Conservation (phyloP, 2,113 vertebrate genomes). For the Misgurnus mizolepis region DNA sequence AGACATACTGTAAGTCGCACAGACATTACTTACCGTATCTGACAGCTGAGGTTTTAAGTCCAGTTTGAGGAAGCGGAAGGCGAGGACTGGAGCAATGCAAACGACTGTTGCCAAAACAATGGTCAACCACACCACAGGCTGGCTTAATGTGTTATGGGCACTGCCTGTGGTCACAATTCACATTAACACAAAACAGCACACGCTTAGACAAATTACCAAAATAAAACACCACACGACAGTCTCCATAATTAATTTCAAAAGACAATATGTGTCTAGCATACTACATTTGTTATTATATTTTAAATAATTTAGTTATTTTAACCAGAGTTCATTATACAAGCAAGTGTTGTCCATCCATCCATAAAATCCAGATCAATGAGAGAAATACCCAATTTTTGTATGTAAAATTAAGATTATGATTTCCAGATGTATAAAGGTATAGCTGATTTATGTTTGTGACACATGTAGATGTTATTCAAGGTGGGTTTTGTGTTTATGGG, state of each 20-base stretch:
- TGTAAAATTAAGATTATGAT: neutral
- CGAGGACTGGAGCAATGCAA: constrained; percentile 90
- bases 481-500: neutral
- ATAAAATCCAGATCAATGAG: no score
- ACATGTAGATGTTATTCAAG: neutral
- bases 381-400: no score
- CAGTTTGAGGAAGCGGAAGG: constrained; percentile 92
- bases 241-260: neutral
- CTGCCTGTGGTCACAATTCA: constrained; percentile 74
- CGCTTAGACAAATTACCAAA: neutral
- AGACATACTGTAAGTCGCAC: neutral
- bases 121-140: constrained; percentile 91
- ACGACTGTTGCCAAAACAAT: constrained; percentile 87
- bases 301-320: neutral
- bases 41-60: constrained; percentile 90
- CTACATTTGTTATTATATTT: no score
- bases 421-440: neutral
- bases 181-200: constrained; percentile 21
- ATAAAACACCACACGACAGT: neutral
- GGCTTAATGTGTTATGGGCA: constrained; percentile 85
- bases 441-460: neutral
- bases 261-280: neutral
- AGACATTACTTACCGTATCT: constrained; percentile 80
- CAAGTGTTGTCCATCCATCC: no score
- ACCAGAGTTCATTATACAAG: no score